Base-by-base conservation (phyloP, 2,797 vertebrate genomes). In the Syngnathus acus region DNA sequence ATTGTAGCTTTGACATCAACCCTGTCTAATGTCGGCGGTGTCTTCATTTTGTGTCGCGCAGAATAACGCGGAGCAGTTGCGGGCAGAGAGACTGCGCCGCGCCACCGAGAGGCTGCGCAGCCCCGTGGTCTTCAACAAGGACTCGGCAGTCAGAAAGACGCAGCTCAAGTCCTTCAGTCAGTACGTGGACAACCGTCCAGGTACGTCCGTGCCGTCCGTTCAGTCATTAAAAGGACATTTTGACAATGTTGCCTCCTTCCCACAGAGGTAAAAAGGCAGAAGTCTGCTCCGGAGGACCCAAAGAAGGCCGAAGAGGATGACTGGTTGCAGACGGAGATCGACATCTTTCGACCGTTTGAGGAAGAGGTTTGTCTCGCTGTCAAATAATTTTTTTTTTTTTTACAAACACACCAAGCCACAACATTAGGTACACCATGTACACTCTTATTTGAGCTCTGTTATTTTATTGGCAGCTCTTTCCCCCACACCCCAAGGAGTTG, bases 81-180 rank as follows among this genome's bases (percentile, higher is more conserved):
- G 88, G 71, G 91, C 93, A 37, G 95, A 98, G 88, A 91, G 92
- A 59, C 89, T 94, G 78, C 94, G 94, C 80, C 93, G 92, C 86
- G 91, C 93, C 13, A 89, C 94, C 3, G 95, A 98, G 81, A 89
- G 91, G 80, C 89, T 98, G 84, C 92, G 93, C 70, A 95, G 91
- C 87, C 95, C 96, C 0, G 95, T 98, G 32, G 92, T 97, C 74
- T 98, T 99, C 89, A 93, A 89, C 90, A 97, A 96, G 87, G 97
- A 99, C 78, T 92, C 96, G 9, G 80, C 95, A 2, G 89, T 99
- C 85, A 94, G 95, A 79, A 98, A 97, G 91, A 98, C 96, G 16
- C 96, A 98, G 85, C 94, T 99, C 60, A 95, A 98, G 89, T 99
- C 96, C 72, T 99, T 97, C 89, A 99, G 96, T 90, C 96, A 98